Conservation (phyloP, 2,797 vertebrate genomes). For the Botia kubotai region DNA sequence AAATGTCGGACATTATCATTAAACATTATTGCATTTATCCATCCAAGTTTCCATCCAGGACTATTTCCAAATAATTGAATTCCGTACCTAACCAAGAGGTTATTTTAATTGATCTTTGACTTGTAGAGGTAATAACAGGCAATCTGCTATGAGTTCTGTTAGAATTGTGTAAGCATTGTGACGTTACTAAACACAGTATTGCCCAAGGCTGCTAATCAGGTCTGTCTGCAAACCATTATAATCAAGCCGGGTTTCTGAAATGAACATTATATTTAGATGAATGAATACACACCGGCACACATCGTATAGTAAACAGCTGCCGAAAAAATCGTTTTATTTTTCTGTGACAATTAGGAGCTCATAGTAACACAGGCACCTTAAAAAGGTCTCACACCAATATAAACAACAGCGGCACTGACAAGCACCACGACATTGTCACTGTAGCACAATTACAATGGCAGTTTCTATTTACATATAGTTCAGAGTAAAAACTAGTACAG, state of each 20-base stretch:
- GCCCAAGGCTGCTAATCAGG: conserved; percentile 26
- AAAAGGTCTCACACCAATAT: conserved; percentile 67
- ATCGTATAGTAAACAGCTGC: conserved; percentile 77
- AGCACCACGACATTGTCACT: conserved; percentile 72
- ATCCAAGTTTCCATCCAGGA: no score
- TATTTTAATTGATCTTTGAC: conserved; percentile 12
- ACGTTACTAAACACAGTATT: conserved; percentile 12
- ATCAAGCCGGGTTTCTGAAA: conserved; percentile 25
- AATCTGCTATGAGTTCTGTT: neutral
- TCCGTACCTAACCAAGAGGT: neutral
- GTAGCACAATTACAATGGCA: conserved; percentile 77
- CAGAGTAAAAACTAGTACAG: conserved; percentile 64
- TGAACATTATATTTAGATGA: conserved; percentile 13
- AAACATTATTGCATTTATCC: no score
- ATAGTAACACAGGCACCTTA: conserved; percentile 38
- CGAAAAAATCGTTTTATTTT: conserved; percentile 74
- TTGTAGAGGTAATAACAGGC: neutral
- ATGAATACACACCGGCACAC: conserved; percentile 40
- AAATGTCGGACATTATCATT: no score
- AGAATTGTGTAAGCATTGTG: no score
- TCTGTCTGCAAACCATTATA: conserved; percentile 26
- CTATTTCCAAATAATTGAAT: neutral
- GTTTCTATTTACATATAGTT: conserved; percentile 70
- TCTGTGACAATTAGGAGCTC: conserved; percentile 64
- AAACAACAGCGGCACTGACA: conserved; percentile 79